Evolutionary conservation across 30 jellyfish, hydroid and myxozoan species (phyloP).

Genomic region (Turritopsis dohrnii): DNA sequence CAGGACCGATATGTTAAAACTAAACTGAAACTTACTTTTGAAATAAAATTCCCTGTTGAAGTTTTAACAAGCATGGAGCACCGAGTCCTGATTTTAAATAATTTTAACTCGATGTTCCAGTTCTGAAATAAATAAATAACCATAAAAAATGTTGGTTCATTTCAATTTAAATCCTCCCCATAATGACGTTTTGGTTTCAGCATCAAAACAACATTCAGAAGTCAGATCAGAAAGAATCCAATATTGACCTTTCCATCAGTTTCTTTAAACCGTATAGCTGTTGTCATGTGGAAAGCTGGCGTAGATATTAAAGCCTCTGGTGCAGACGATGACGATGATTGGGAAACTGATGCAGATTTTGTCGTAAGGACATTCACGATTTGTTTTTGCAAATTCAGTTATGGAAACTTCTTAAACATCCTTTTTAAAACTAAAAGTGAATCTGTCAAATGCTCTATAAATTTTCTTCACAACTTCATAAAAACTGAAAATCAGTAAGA

Average conservation of each 20-base stretch:
- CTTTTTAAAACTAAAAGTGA: too few species aligned
- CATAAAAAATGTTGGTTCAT: neutral
- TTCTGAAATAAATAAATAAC: neutral
- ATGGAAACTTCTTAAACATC: too few species aligned
- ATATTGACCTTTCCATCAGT: neutral
- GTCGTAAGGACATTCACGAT: constrained; percentile 50
- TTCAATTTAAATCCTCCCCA: neutral
- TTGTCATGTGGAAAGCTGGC: constrained; percentile 86
- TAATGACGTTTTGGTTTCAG: neutral
- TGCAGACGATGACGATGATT: constrained; percentile 67
- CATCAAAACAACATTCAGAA: neutral
- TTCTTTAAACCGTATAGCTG: neutral
- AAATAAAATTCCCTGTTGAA: too few species aligned
- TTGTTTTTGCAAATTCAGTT: neutral
- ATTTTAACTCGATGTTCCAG: neutral
- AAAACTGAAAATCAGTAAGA: too few species aligned
- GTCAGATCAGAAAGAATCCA: neutral
- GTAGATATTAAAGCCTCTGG: constrained; percentile 38
- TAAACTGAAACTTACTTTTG: too few species aligned
- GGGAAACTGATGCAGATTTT: constrained; percentile 96
- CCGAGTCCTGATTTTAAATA: neutral
- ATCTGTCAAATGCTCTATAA: too few species aligned
- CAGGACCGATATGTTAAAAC: neutral
- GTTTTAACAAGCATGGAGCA: neutral
- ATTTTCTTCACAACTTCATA: too few species aligned